Evolutionary conservation across 2,113 vertebrate species (phyloP), one percentile per base, ranked within the genome.

Genomic region (Protobothrops mucrosquamatus): DNA sequence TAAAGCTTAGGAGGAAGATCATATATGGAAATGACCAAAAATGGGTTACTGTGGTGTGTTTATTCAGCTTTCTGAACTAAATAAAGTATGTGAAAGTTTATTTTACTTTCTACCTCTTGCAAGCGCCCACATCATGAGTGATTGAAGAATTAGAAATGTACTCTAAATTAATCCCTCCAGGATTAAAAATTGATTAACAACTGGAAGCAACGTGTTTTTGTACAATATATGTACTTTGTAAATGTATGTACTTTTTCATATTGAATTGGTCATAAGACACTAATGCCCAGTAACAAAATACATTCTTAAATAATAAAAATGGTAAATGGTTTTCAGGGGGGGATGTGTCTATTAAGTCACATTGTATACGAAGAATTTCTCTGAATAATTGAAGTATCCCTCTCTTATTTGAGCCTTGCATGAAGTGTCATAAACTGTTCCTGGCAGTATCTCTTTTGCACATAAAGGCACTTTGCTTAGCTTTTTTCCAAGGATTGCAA

Each of bases 181-280:
- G 89, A 87, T 39, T 93, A 92, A 93, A 89, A 94, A 61, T 0
- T 6, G 11, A 18, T 91, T 91, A 51, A 87, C 92, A 92, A 14
- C 48, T 94, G 18, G 88, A 74, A 54, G 39, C 74, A 93, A 93
- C 95, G 64, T 0, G 0, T 7, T 23, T 0, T 93, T 94, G 61
- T 92, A 90, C 55, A 61, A 1, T 93, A 46, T 57, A 87, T 87
- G 46, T 94, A 29, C 26, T 92, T 96, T n/a, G 52, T 9, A 91
- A 89, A 81, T 69, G 0, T 6, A 88, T 56, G 3, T 0, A 0
- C 93, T n/a, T 92, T 92, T 7, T 23, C 29, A 0, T 88, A 9
- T 91, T 90, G 51, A 89, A 89, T 29, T 91, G 4, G 1, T 90
- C 86, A 90, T 94, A 91, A 92, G 93, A 22, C 34, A 39, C 15